A percentile compares a stretch with the other conserved stretches of the same genome.
Evolutionary conservation across 2,797 vertebrate species (phyloP).

Genomic region (Fistularia tabacaria): DNA sequence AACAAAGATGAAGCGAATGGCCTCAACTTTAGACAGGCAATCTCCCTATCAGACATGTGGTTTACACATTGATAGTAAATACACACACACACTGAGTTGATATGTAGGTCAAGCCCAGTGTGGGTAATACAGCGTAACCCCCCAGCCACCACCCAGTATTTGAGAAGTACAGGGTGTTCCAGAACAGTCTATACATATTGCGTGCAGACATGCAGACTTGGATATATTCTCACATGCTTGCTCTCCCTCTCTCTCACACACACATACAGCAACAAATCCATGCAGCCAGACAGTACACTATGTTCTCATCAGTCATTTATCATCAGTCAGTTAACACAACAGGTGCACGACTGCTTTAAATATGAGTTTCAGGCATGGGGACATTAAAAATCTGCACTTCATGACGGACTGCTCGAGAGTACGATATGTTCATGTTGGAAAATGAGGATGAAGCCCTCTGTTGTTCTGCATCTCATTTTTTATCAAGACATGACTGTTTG

Average conservation of each 20-base stretch:
- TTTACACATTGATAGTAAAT: not conserved
- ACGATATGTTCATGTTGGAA: too few species aligned
- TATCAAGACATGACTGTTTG: too few species aligned
- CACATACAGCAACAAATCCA: not conserved
- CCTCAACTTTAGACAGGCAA: too few species aligned
- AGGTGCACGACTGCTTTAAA: slow-evolving; percentile 20
- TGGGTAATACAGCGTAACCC: slow-evolving; percentile 1
- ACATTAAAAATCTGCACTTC: too few species aligned
- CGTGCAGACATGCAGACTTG: too few species aligned
- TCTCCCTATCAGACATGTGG: not conserved
- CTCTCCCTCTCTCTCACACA: not conserved
- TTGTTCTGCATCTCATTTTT: too few species aligned
- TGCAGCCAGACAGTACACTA: not conserved
- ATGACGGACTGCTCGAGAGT: too few species aligned
- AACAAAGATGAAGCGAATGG: too few species aligned
- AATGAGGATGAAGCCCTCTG: too few species aligned
- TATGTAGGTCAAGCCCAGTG: slow-evolving; percentile 37
- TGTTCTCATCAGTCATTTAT: not conserved
- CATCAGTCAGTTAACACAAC: not conserved
- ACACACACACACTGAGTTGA: slow-evolving; percentile 11
- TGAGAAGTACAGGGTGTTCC: slow-evolving; percentile 50
- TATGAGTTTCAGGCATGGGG: not conserved
- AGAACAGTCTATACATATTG: slow-evolving; percentile 31
- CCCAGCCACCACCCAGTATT: slow-evolving; percentile 6
- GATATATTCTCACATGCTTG: not conserved